These are phyloP conservation scores for Rhorus exstirpatorius DNA, from an alignment of 2,888 invertebrate species.

Conservation along the genomic window DNA sequence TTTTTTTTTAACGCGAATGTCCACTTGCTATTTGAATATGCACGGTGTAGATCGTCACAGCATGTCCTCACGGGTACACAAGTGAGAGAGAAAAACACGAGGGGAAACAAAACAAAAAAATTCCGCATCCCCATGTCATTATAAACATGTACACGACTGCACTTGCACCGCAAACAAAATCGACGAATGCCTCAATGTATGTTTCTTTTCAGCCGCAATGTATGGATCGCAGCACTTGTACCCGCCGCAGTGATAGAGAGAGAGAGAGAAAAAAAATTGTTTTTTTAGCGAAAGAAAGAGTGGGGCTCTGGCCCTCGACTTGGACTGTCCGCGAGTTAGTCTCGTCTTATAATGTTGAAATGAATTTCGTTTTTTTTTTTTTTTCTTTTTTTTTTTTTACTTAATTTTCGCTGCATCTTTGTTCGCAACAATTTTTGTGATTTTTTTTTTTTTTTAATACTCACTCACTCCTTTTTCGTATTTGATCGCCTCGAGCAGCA, in stretches of 20 bases:
- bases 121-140: background rate
- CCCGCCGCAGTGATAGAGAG: slow-evolving; percentile 81
- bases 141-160: background rate
- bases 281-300: slow-evolving; percentile 39
- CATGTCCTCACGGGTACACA: slow-evolving; percentile 12
- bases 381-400: too few relatives aligned
- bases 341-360: slow-evolving; percentile 56
- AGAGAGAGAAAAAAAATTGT: slow-evolving; percentile 33
- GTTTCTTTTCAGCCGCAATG: slow-evolving; percentile 84
- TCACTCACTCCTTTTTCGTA: slow-evolving; percentile 35
- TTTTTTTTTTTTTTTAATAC: slow-evolving; percentile 30
- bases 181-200: slow-evolving; percentile 73
- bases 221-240: slow-evolving; percentile 84
- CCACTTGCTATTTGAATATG: background rate
- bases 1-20: background rate
- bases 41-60: slow-evolving; percentile 4
- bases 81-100: slow-evolving; percentile 4
- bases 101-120: background rate
- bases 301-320: slow-evolving; percentile 57
- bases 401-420: slow-evolving; percentile 54
- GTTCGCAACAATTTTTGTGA: slow-evolving; percentile 42
- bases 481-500: slow-evolving; percentile 36
- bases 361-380: slow-evolving; percentile 46
- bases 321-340: slow-evolving; percentile 80
- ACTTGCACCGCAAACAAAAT: background rate